Evolutionary conservation across 2,113 vertebrate genomes (phyloP).

Genomic region (Crotophaga sulcirostris): DNA sequence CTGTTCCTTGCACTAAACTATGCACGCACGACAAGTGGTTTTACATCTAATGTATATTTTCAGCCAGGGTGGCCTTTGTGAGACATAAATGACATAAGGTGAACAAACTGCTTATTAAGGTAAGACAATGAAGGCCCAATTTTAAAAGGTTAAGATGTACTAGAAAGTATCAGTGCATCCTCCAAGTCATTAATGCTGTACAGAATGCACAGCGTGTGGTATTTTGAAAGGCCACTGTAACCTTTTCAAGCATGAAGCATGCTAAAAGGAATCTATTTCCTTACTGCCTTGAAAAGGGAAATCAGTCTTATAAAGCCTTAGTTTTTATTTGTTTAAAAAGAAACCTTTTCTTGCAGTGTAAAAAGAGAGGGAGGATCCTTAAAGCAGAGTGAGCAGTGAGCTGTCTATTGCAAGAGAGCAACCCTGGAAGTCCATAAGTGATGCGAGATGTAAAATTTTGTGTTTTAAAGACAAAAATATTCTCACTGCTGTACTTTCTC

Average conservation of each 20-base stretch:
- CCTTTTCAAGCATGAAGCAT: slow-evolving; percentile 79
- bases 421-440: background rate
- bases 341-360: slow-evolving; percentile 53
- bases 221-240: slow-evolving; percentile 86
- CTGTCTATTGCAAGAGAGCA: slow-evolving; percentile 49
- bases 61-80: slow-evolving; percentile 69
- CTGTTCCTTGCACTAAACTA: background rate
- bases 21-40: background rate
- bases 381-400: slow-evolving; percentile 45
- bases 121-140: slow-evolving; percentile 79
- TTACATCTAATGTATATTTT: slow-evolving; percentile 59
- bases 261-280: slow-evolving; percentile 78
- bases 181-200: slow-evolving; percentile 76
- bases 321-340: slow-evolving; percentile 73
- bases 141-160: slow-evolving; percentile 83
- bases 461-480: slow-evolving; percentile 22
- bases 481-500: background rate
- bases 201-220: slow-evolving; percentile 73
- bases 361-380: slow-evolving; percentile 36
- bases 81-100: slow-evolving; percentile 74
- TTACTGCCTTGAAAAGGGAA: slow-evolving; percentile 67
- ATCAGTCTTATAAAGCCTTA: slow-evolving; percentile 65
- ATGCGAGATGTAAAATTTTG: background rate
- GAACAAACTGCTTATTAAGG: slow-evolving; percentile 84
- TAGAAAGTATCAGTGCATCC: slow-evolving; percentile 75